Conservation (phyloP, 53 echinoderm and acorn worm genomes). For the Pentamera pediparva region DNA sequence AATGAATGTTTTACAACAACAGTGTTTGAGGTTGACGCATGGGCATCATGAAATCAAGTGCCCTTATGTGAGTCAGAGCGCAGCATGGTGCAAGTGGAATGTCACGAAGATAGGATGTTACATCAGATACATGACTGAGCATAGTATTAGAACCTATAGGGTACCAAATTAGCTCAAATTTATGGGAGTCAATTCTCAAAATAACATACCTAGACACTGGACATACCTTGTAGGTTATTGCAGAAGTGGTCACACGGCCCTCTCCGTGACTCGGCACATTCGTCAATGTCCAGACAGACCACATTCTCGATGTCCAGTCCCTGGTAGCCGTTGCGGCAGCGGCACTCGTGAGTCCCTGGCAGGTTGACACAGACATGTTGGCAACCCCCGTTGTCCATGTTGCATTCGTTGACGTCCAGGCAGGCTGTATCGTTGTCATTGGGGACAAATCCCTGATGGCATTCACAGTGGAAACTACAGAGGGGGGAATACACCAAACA, state of each 20-base stretch:
- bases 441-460: conserved; percentile 51
- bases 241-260: conserved; percentile 88
- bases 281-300: conserved; percentile 89
- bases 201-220: too few relatives aligned
- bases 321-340: conserved; percentile 80
- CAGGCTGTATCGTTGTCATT: conserved; percentile 78
- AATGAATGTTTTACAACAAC: too few relatives aligned
- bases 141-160: too few relatives aligned
- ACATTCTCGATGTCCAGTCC: conserved; percentile 59
- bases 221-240: conserved; percentile 67
- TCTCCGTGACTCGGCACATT: conserved; percentile 74
- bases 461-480: conserved; percentile 79
- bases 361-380: conserved; percentile 90
- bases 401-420: conserved; percentile 89
- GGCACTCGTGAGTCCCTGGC: conserved; percentile 74
- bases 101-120: too few relatives aligned
- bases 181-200: too few relatives aligned
- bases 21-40: too few relatives aligned
- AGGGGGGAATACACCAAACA: background rate
- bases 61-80: too few relatives aligned
- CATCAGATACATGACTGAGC: too few relatives aligned
- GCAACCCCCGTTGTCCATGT: conserved; percentile 70
- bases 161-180: too few relatives aligned
- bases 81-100: too few relatives aligned
- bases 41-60: too few relatives aligned